phyloP scores from a whole-genome alignment of 2,797 vertebrate genomes.

The Valencia hispanica region DNA sequence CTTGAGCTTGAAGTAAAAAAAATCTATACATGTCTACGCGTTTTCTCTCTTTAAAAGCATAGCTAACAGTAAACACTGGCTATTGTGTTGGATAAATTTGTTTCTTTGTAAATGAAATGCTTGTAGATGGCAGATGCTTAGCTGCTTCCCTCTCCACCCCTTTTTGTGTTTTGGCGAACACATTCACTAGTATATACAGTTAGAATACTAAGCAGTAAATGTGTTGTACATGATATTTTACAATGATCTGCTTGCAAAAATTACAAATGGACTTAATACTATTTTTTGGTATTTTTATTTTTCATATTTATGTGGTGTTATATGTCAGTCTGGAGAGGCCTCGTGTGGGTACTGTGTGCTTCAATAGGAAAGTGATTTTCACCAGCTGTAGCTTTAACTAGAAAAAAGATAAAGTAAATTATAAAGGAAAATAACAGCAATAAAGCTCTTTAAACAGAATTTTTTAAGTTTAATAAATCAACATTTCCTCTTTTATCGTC shows the following conservation, averaged over 20 bases:
- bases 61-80: neutral
- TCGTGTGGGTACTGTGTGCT: slow-evolving; percentile 6
- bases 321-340: slow-evolving; percentile 18
- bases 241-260: neutral
- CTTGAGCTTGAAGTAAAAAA: slow-evolving; percentile 32
- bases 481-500: neutral
- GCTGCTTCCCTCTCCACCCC: slow-evolving; percentile 59
- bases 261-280: neutral
- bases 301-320: slow-evolving; percentile 6
- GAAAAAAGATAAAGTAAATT: slow-evolving; percentile 23
- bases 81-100: slow-evolving; percentile 19
- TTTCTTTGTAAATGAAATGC: slow-evolving; percentile 19
- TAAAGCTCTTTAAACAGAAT: neutral
- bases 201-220: slow-evolving; percentile 15
- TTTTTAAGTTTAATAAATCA: neutral
- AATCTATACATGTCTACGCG: slow-evolving; percentile 28
- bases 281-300: neutral
- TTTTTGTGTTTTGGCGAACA: slow-evolving; percentile 40
- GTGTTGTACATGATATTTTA: neutral
- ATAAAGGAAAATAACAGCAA: slow-evolving; percentile 2
- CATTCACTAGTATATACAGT: slow-evolving; percentile 11
- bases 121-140: slow-evolving; percentile 55
- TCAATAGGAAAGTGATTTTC: slow-evolving; percentile 19
- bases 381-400: slow-evolving; percentile 19
- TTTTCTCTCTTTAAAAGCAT: slow-evolving; percentile 10